Evolutionary conservation across 2,113 vertebrate genomes (phyloP).

Genomic region (Hemiscyllium ocellatum): DNA sequence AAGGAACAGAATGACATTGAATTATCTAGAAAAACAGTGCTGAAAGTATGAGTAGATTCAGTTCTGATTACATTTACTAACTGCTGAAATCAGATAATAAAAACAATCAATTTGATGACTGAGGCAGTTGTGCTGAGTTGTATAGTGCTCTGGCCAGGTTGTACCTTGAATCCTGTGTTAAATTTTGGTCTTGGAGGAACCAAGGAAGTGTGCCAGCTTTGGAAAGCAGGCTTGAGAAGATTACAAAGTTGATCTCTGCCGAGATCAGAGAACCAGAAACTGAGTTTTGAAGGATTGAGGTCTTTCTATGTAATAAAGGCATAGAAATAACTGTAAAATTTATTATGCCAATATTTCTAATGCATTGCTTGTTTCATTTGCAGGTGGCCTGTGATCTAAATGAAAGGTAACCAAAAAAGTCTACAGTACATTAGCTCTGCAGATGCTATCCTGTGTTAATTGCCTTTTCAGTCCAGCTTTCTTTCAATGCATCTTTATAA

Average conservation of each 20-base stretch:
- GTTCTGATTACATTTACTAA: neutral
- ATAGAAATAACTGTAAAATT: neutral
- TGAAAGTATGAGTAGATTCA: neutral
- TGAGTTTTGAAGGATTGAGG: neutral
- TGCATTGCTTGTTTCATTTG: conserved; percentile 45
- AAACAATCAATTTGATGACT: neutral
- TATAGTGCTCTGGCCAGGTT: neutral
- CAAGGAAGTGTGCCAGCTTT: neutral
- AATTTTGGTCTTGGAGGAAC: neutral
- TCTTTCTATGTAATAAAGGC: neutral
- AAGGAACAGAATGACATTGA: neutral
- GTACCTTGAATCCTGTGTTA: neutral
- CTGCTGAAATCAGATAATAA: neutral
- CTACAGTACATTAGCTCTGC: neutral
- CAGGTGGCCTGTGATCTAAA: conserved; percentile 60
- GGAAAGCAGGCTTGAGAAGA: neutral
- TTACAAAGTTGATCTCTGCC: neutral
- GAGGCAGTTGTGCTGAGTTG: neutral
- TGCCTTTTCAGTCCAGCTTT: neutral
- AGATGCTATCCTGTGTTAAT: neutral
- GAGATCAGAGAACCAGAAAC: neutral
- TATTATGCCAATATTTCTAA: conserved; percentile 40
- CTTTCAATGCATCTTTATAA: neutral
- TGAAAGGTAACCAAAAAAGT: conserved; percentile 49
- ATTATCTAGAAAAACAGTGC: neutral